phyloP scores from a whole-genome alignment of 2,113 vertebrate species.

The Gavialis gangeticus region DNA sequence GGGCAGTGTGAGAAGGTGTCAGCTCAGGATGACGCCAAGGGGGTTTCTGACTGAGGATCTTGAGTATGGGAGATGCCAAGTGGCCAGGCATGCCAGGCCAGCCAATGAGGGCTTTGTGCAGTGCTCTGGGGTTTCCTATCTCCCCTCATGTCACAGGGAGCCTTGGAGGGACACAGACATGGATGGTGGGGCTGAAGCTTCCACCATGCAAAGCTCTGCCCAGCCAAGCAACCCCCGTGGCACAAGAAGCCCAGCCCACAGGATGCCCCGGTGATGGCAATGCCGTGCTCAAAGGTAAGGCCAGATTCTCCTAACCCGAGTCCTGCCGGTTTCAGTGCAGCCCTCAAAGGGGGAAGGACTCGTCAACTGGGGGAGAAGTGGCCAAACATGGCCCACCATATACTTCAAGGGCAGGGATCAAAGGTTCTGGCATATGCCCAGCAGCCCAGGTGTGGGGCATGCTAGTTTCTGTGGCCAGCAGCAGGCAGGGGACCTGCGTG shows the following conservation, averaged over 20 bases:
- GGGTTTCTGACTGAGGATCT: no score
- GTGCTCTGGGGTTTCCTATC: no score
- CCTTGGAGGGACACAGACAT: no score
- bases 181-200: no score
- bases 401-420: background rate
- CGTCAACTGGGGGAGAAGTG: rapidly evolving
- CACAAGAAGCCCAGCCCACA: background rate
- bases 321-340: background rate
- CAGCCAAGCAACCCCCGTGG: no score
- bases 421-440: background rate
- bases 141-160: no score
- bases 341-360: background rate
- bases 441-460: background rate
- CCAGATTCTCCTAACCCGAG: background rate
- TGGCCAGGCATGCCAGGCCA: no score
- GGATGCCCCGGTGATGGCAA: background rate
- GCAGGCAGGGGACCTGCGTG: background rate
- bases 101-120: no score
- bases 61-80: no score
- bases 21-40: no score
- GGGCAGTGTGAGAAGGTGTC: no score
- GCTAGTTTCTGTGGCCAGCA: rapidly evolving
- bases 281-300: background rate
- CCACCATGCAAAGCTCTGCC: no score
- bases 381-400: background rate